Evolutionary conservation across 2,888 invertebrate species (phyloP).

Genomic region (Timema cristinae): DNA sequence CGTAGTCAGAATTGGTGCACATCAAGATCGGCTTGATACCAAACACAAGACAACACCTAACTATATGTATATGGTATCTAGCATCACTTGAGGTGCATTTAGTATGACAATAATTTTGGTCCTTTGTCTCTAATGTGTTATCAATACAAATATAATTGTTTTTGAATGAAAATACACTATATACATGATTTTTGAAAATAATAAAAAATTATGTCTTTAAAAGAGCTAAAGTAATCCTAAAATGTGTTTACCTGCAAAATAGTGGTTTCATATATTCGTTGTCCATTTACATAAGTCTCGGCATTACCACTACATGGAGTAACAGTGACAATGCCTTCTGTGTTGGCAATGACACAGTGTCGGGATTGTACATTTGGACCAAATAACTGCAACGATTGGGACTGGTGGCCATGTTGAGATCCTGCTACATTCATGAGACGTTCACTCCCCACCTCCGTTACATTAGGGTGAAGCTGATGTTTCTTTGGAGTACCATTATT

Average conservation of each 20-base stretch:
- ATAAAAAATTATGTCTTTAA: background rate
- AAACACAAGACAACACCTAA: too few relatives aligned
- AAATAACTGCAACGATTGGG: constrained; percentile 64
- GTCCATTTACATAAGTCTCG: constrained; percentile 91
- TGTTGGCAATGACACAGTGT: constrained; percentile 90
- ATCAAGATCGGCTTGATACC: too few relatives aligned
- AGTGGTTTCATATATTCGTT: constrained; percentile 87
- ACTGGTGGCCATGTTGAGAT: constrained; percentile 43
- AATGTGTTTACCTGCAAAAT: constrained; percentile 66
- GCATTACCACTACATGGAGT: constrained; percentile 93
- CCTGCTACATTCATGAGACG: constrained; percentile 49
- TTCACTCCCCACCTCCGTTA: constrained; percentile 73
- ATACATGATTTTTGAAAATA: background rate
- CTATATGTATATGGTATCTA: too few relatives aligned
- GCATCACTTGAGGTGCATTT: too few relatives aligned
- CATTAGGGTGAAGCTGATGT: constrained; percentile 56
- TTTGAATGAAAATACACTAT: background rate
- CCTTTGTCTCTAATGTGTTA: background rate
- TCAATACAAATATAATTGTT: background rate
- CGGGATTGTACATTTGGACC: constrained; percentile 90
- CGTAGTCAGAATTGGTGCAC: too few relatives aligned
- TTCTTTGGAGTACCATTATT: constrained; percentile 46
- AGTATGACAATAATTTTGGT: background rate
- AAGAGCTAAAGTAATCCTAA: constrained; percentile 3
- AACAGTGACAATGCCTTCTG: constrained; percentile 86